These are phyloP conservation scores for Melieria omissa DNA, from an alignment of 2,888 invertebrate genomes.

Conservation along the genomic window DNA sequence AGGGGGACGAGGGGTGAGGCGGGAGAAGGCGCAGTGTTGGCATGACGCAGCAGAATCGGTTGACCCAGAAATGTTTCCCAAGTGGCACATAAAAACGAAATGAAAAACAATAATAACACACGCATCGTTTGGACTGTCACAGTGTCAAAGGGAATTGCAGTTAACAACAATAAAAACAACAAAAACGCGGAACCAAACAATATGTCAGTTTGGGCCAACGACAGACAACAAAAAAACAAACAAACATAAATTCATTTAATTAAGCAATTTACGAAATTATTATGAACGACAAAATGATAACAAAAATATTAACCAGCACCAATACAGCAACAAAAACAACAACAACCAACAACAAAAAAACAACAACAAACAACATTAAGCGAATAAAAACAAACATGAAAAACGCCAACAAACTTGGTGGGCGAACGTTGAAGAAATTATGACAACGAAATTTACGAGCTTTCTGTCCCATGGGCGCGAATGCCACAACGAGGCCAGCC, in stretches of 20 bases:
- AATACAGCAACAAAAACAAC: neutral
- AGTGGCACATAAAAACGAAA: slow-evolving; percentile 15
- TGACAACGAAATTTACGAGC: neutral
- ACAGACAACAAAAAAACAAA: too few species aligned
- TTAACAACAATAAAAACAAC: neutral
- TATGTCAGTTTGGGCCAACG: too few species aligned
- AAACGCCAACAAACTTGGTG: neutral
- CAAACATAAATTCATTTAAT: slow-evolving; percentile 38
- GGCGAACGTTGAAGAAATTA: neutral
- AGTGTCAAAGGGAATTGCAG: neutral
- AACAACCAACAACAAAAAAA: neutral
- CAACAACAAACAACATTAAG: too few species aligned
- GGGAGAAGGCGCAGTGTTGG: neutral
- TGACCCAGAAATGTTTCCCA: slow-evolving; percentile 24
- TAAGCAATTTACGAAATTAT: slow-evolving; percentile 36
- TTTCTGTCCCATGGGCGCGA: too few species aligned
- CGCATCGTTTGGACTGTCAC: too few species aligned
- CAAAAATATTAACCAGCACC: neutral
- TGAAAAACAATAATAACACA: slow-evolving; percentile 10
- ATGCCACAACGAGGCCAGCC: too few species aligned
- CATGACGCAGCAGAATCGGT: too few species aligned
- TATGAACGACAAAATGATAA: slow-evolving; percentile 19
- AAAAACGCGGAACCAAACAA: neutral
- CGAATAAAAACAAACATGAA: too few species aligned
- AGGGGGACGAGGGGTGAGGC: too few species aligned